Evolutionary conservation across 2,113 vertebrate species (phyloP), one percentile per base, ranked within the genome.

Genomic region (Orientallactaga bullata): DNA sequence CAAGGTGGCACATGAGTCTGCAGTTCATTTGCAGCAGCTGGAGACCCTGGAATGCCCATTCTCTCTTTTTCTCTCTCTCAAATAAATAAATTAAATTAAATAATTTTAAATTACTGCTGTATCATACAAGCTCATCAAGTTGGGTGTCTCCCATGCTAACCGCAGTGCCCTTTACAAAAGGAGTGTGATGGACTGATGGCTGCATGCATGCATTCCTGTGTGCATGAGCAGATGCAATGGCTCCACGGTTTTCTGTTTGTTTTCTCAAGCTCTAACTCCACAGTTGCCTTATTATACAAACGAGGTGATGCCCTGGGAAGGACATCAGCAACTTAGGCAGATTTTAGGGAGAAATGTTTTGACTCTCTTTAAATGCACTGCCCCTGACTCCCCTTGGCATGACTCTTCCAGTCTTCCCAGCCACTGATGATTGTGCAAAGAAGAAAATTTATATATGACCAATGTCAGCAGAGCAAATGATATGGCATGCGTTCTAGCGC

Each of bases 401-500:
- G 90, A 42, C 63, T 77, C 13, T 2, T 76, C 84, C 58, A 42
- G 60, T 77, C 13, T 2, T 76, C 84, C 58, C 42, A 3, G 68
- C 39, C 23, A 24, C 78, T 55, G 79, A 30, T 42, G 37, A 81
- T 28, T n/a, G 80, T 51, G 92, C 74, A 86, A 30, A 71, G 72
- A 78, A 85, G 3, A 15, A 0, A 18, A 37, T 89, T 51, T 61
- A 18, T 0, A 47, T 58, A 15, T 82, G 63, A 78, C 35, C 30
- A 47, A 23, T 39, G 28, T 85, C 32, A 82, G 84, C 71, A 95
- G 93, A 95, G 93, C 8, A 30, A 13, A 90, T 73, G 32, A 89
- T 68, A 94, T 82, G 80, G 83, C 26, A 12, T 23, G 26, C 10
- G 26, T 32, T 88, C 18, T 76, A 69, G n/a, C 69, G 42, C 78